phyloP scores from a whole-genome alignment of 2,113 vertebrate species.

The Uropsilus gracilis region DNA sequence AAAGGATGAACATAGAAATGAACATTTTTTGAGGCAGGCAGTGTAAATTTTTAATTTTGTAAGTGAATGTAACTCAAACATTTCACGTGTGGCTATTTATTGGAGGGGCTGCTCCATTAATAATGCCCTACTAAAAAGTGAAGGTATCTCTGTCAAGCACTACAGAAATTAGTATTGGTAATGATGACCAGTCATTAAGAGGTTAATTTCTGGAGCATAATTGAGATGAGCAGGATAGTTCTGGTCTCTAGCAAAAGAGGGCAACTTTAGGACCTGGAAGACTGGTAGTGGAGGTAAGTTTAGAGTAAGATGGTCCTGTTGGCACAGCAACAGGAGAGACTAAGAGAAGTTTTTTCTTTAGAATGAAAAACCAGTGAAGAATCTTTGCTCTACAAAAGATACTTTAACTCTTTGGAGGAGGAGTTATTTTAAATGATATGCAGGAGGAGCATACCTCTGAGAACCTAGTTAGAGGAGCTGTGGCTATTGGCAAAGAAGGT shows the following conservation, averaged over 20 bases:
- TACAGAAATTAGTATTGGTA: neutral
- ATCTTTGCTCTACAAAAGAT: neutral
- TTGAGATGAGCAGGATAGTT: neutral
- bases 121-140: neutral
- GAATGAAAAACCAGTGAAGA: neutral
- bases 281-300: neutral
- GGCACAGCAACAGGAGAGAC: neutral
- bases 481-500: neutral
- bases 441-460: neutral
- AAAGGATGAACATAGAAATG: neutral
- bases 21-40: neutral
- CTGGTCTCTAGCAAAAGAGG: neutral
- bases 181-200: no score
- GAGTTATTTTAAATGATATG: neutral
- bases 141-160: neutral
- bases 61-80: neutral
- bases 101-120: neutral
- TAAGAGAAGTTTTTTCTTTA: constrained; percentile 17
- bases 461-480: neutral
- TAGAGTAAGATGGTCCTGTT: neutral
- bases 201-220: neutral
- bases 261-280: neutral
- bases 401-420: neutral
- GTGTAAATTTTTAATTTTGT: neutral
- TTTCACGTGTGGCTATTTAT: neutral